Evolutionary conservation across 1,140 invertebrate species (phyloP), one percentile per base, ranked within the genome.

Genomic region (Drosophila triauraria): DNA sequence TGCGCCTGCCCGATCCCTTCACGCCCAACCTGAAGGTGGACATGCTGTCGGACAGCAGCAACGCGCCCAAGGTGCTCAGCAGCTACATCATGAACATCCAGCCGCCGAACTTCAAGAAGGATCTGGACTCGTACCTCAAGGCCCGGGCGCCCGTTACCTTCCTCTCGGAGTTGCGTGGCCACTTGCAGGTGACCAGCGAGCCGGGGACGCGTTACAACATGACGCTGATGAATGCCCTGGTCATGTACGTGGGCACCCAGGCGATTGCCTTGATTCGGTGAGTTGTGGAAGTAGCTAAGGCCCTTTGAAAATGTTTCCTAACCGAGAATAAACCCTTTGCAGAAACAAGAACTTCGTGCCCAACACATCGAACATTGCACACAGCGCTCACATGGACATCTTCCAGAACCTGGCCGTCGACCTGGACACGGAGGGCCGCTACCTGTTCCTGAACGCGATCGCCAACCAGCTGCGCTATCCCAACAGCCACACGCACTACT

Each of bases 401-500:
- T 99, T 99, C 94, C 98, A 99, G 93, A 99, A 99, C 94, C 95
- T 99, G 70, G 98, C 98, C 15, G 98, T 99, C 4, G 98, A 99
- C 93, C 95, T 99, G 38, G 99, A 99, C 93, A 99, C 98, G 13
- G 99, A 99, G 94, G 99, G 98, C 93, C 94, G 96, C 79, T 99
- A 99, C 93, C 94, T 99, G 78, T 99, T 99, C 93, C 94, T 99
- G 81, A 99, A 99, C 93, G 98, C 99, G 1, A 98, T 99, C 78
- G 98, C 98, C 27, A 99, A 99, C 94, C 99, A 99, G 91, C 94
- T 99, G 78, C 95, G 99, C 4, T 99, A 99, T 94, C 99, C 99
- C 1, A 99, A 99, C 93, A 99, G 98, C 82, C 99, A 99, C 93
- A 99, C 99, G 1, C 98, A 99, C 94, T 99, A 99, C 94, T 99